These are phyloP conservation scores for Progne subis DNA, from an alignment of 2,113 vertebrate genomes.

Conservation along the genomic window DNA sequence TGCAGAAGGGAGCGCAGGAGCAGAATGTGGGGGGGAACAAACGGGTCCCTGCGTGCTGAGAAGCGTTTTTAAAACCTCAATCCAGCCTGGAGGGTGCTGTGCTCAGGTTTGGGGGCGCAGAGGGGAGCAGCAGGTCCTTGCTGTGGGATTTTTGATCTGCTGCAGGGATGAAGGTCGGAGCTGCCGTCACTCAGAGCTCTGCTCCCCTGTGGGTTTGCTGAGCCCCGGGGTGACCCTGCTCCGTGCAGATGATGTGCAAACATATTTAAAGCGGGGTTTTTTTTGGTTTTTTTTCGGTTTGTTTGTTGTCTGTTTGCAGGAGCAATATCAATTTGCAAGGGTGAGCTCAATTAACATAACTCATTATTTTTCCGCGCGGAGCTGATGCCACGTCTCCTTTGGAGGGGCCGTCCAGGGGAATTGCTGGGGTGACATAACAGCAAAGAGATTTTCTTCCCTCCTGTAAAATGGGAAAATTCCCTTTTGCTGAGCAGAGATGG, in stretches of 20 bases:
- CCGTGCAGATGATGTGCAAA: not conserved
- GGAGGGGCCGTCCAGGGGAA: not conserved
- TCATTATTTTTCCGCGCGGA: not conserved
- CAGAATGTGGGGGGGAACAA: rapidly evolving
- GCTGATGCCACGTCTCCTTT: not conserved
- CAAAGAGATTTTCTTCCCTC: not conserved
- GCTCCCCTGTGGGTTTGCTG: not conserved
- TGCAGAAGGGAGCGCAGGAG: not conserved
- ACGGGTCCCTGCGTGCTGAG: rapidly evolving
- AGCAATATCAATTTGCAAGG: not conserved
- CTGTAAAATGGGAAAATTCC: not conserved
- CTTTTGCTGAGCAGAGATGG: not conserved
- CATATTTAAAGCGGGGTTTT: not conserved
- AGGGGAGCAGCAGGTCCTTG: not conserved
- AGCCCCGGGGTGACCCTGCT: not conserved
- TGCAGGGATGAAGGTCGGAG: not conserved
- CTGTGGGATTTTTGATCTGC: not conserved
- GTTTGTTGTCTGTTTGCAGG: not conserved
- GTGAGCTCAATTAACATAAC: not conserved
- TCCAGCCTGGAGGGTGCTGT: not conserved
- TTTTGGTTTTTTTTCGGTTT: too few relatives aligned
- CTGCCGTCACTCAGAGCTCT: rapidly evolving
- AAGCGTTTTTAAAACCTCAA: rapidly evolving
- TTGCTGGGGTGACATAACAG: not conserved
- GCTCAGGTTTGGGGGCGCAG: not conserved